Percentiles rank a stretch among this genome's conserved stretches.
Conservation (phyloP, 2,797 vertebrate species). For the Serranus cabrilla region DNA sequence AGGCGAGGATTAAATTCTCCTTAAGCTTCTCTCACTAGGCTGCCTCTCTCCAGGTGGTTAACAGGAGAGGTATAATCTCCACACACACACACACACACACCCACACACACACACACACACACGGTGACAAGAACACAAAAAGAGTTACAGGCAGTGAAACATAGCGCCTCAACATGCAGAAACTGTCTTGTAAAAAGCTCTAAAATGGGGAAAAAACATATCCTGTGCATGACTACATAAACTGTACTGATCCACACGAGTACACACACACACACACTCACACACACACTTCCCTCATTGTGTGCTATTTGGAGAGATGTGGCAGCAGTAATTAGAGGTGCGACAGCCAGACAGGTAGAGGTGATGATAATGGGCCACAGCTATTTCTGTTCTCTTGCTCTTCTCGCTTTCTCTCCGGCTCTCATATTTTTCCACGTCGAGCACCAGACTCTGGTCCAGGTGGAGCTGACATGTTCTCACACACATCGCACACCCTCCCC, state of each 20-base stretch:
- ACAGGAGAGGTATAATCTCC: slow-evolving; percentile 75
- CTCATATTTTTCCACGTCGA: slow-evolving; percentile 45
- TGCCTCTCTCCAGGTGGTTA: slow-evolving; percentile 78
- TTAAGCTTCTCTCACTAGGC: slow-evolving; percentile 77
- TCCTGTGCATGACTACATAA: slow-evolving; percentile 8
- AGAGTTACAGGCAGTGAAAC: slow-evolving; percentile 42
- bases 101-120: slow-evolving; percentile 16
- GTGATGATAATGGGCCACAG: slow-evolving; percentile 72
- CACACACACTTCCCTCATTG: slow-evolving; percentile 41
- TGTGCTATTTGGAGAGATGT: slow-evolving; percentile 63
- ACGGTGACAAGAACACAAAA: slow-evolving; percentile 26
- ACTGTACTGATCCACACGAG: slow-evolving; percentile 3
- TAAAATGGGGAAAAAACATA: background rate
- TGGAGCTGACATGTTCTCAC: slow-evolving; percentile 33
- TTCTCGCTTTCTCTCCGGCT: slow-evolving; percentile 26
- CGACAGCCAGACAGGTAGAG: slow-evolving; percentile 79
- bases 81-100: slow-evolving; percentile 17
- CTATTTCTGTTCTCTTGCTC: slow-evolving; percentile 74
- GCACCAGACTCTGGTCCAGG: slow-evolving; percentile 32
- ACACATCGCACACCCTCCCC: background rate
- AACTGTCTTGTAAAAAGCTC: slow-evolving; percentile 11
- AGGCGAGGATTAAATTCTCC: slow-evolving; percentile 79
- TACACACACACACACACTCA: slow-evolving; percentile 14
- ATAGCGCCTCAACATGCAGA: slow-evolving; percentile 19
- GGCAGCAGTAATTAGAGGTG: slow-evolving; percentile 80